Evolutionary conservation across 1,140 invertebrate genomes (phyloP).

Genomic region (Drosophila mojavensis): DNA sequence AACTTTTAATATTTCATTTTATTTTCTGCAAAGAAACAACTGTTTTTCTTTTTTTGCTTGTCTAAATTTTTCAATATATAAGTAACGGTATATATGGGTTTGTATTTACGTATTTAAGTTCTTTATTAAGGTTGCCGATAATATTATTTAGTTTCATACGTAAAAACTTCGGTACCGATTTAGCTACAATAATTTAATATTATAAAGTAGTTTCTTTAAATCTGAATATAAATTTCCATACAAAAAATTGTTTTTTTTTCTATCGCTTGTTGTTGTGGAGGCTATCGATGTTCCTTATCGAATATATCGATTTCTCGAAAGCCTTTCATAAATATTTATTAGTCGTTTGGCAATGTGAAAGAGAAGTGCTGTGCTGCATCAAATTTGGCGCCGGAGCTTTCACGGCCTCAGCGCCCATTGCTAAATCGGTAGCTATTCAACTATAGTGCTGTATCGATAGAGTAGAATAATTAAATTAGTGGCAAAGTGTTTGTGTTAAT

Average conservation of each 20-base stretch:
- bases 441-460: conserved; percentile 28
- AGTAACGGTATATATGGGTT: no score
- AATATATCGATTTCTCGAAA: conserved; percentile 4
- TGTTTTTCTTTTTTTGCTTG: no score
- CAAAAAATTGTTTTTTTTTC: no score
- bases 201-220: no score
- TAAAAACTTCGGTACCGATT: no score
- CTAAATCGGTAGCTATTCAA: conserved; percentile 40
- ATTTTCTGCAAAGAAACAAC: background rate
- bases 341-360: conserved; percentile 40
- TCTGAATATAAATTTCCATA: no score
- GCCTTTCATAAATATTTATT: conserved; percentile 39
- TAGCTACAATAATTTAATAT: no score
- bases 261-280: conserved; percentile 1
- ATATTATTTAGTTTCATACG: no score
- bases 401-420: conserved; percentile 43
- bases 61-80: no score
- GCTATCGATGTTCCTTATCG: conserved; percentile 15
- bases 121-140: no score
- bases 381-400: conserved; percentile 53
- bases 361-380: conserved; percentile 36
- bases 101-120: no score
- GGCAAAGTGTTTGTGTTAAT: conserved; percentile 17
- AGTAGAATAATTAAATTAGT: conserved; percentile 10
- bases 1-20: background rate